Base-by-base conservation (phyloP, 2,888 invertebrate species). In the Drosophila nr. perissopoda region DNA sequence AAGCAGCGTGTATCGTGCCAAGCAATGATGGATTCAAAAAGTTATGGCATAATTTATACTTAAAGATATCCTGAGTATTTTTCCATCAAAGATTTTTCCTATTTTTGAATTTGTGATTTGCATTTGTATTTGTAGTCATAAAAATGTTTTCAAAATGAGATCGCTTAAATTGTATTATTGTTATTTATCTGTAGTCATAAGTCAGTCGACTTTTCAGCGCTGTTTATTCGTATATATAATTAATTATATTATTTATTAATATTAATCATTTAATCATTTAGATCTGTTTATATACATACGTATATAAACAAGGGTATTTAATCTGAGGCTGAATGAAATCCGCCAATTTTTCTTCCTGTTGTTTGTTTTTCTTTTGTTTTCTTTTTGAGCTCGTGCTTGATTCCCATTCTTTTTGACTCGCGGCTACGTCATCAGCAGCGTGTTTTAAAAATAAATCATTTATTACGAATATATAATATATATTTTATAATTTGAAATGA, bases 391-490 rank as follows among this genome's bases (percentile, higher is more conserved):
- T 73, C 73, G 70, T 82, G 71, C 52, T 62, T 48, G 62, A 64
- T 68, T 56, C 66, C 51, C 78, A 71, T 72, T 76, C 74, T 60
- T 45, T 27, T 18, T 36, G 36, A 10, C 8, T 18, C 4, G 21
- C 25, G 27, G 25, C 52, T 57, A 71, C 78, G 72, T 82, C 84
- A 68, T 80, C 78, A 53, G 68, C 52, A 34, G 42, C 76, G 61
- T 31, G 49, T 61, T 83, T 87, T 83, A 77, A 79, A 85, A 85
- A 87, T 85, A 87, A 83, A 82, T 80, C 78, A 72, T 69, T 54
- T 49, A 51, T 45, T 62, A 45, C 54, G 29, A 54, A 65, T 45
- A 62, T 59, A 27, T 49, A n/a, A 18, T 54, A 5, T 29, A n/a
- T 27, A 27, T 64, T 33, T 69, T 52, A 56, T 76, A 68, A 62